Evolutionary conservation across 2,113 vertebrate genomes (phyloP).

Genomic region (Hylia prasina): DNA sequence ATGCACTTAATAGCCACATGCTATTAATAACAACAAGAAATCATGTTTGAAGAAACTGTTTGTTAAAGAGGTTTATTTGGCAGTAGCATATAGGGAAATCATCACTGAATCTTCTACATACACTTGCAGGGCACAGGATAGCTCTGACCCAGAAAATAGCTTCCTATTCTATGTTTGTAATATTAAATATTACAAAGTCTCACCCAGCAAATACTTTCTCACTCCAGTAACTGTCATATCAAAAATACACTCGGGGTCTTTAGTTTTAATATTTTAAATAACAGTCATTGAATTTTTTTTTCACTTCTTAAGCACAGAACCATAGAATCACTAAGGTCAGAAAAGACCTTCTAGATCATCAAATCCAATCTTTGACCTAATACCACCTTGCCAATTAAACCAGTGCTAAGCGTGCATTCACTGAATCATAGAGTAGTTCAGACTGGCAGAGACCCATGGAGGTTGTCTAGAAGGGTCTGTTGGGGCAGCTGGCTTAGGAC

Average conservation of each 20-base stretch:
- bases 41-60: not conserved
- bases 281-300: not conserved
- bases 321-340: not conserved
- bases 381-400: not conserved
- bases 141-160: not conserved
- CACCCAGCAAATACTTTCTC: not conserved
- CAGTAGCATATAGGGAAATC: not conserved
- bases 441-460: not conserved
- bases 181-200: not conserved
- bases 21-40: not conserved
- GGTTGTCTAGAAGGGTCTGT: not conserved
- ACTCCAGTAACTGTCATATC: not conserved
- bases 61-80: not conserved
- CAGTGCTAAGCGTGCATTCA: not conserved
- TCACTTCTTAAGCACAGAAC: not conserved
- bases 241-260: not conserved
- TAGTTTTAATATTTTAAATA: not conserved
- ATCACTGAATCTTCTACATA: not conserved
- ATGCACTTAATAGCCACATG: not conserved
- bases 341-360: not conserved
- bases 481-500: not conserved
- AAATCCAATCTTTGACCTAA: not conserved
- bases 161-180: not conserved
- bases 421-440: not conserved
- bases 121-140: not conserved